Conservation (phyloP, 2,888 invertebrate genomes). For the Cephus nigrinus region DNA sequence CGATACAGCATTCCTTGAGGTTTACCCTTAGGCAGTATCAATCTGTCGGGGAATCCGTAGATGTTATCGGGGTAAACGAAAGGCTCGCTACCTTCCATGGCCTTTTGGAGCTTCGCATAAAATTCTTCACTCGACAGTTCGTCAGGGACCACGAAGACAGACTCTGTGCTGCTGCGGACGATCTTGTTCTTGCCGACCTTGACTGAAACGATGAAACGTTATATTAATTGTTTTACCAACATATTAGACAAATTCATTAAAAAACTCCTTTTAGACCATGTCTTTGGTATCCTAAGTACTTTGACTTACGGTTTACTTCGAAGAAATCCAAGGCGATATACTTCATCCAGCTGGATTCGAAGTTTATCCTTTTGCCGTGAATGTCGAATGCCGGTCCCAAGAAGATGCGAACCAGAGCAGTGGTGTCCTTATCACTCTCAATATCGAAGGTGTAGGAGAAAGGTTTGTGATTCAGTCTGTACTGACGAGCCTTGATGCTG, state of each 20-base stretch:
- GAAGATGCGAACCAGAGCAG: constrained; percentile 74
- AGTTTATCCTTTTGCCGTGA: too few relatives aligned
- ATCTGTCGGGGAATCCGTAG: constrained; percentile 69
- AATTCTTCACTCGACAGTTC: constrained; percentile 46
- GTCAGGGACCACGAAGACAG: constrained; percentile 45
- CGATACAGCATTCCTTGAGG: constrained; percentile 74
- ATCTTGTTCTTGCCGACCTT: constrained; percentile 56
- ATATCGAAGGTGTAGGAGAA: constrained; percentile 74
- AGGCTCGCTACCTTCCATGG: constrained; percentile 55
- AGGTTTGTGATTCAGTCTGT: constrained; percentile 77
- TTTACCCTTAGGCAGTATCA: constrained; percentile 75
- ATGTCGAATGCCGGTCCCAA: constrained; percentile 68
- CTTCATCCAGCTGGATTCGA: not conserved
- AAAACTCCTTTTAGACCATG: too few relatives aligned
- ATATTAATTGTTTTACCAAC: too few relatives aligned
- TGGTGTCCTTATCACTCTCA: constrained; percentile 71
- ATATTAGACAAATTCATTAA: too few relatives aligned
- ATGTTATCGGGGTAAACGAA: constrained; percentile 51
- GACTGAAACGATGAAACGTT: constrained; percentile 37
- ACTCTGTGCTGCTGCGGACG: constrained; percentile 53
- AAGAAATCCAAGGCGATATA: not conserved
- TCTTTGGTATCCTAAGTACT: too few relatives aligned
- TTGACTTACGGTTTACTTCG: not conserved
- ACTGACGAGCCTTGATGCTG: constrained; percentile 73
- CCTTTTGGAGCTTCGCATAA: constrained; percentile 53